A percentile compares a stretch with the other conserved stretches of the same genome.
phyloP scores from a whole-genome alignment of 2,113 vertebrate genomes.

The Microcebus tavaratra region DNA sequence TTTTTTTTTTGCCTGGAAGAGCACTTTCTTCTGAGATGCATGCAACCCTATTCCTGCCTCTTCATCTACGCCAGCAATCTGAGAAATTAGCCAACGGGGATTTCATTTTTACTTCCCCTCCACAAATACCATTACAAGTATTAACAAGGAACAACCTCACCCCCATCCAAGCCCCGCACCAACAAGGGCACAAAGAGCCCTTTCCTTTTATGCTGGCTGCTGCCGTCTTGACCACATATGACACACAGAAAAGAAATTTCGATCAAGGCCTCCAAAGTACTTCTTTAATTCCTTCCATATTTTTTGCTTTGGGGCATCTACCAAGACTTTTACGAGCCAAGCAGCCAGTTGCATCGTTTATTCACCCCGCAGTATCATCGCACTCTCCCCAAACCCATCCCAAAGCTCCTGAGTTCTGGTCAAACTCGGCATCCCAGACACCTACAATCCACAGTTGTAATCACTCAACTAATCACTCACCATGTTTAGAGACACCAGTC shows the following conservation, averaged over 20 bases:
- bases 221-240: constrained; percentile 42
- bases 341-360: neutral
- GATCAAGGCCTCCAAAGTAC: constrained; percentile 61
- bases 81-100: constrained; percentile 50
- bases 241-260: constrained; percentile 59
- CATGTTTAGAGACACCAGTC: neutral
- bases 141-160: constrained; percentile 23
- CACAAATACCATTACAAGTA: constrained; percentile 16
- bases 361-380: neutral
- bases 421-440: neutral
- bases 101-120: neutral
- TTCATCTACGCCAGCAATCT: constrained; percentile 18
- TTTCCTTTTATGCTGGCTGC: neutral
- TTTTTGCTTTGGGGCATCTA: constrained; percentile 60
- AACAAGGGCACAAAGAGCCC: constrained; percentile 3
- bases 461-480: neutral
- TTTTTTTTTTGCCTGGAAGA: neutral
- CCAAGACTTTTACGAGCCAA: constrained; percentile 25
- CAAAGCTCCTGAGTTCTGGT: neutral
- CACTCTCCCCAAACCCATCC: neutral
- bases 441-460: neutral
- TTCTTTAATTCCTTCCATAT: constrained; percentile 67
- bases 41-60: neutral
- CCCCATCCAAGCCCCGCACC: neutral
- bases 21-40: constrained; percentile 16